A percentile compares a stretch with the other conserved stretches of the same genome.
These are phyloP conservation scores for Lepidostoma basale DNA, from an alignment of 1,140 invertebrate species.

Conservation along the genomic window DNA sequence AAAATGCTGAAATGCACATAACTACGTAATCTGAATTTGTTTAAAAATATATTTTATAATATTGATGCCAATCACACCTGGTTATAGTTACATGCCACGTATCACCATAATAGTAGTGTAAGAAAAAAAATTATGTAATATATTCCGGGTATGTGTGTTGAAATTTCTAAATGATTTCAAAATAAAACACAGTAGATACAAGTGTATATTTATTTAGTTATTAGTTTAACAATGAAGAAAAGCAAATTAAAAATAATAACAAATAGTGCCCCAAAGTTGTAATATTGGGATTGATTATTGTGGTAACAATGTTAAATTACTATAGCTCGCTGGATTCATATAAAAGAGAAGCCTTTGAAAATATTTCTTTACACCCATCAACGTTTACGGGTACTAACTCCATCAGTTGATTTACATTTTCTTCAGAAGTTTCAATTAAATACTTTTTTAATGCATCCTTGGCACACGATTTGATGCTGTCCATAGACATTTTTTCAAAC, in stretches of 20 bases:
- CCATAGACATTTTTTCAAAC: conserved; percentile 50
- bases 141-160: not conserved
- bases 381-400: conserved; percentile 51
- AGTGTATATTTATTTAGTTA: conserved; percentile 30
- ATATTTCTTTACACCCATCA: conserved; percentile 57
- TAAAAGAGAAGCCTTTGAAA: conserved; percentile 51
- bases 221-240: too few relatives aligned
- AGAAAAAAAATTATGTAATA: too few relatives aligned
- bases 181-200: not conserved
- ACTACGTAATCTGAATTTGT: too few relatives aligned
- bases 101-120: too few relatives aligned
- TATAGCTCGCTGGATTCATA: not conserved
- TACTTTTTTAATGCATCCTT: conserved; percentile 48
- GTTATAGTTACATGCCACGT: too few relatives aligned
- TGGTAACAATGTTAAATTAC: not conserved
- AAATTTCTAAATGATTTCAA: not conserved
- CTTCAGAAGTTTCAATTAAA: conserved; percentile 38
- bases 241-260: too few relatives aligned
- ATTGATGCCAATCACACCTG: too few relatives aligned
- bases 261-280: too few relatives aligned
- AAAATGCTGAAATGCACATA: too few relatives aligned
- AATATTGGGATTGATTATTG: too few relatives aligned
- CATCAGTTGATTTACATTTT: conserved; percentile 49
- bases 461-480: conserved; percentile 51
- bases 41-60: too few relatives aligned